Evolutionary conservation across 2,113 vertebrate species (phyloP).

Genomic region (Heterochromis multidens): DNA sequence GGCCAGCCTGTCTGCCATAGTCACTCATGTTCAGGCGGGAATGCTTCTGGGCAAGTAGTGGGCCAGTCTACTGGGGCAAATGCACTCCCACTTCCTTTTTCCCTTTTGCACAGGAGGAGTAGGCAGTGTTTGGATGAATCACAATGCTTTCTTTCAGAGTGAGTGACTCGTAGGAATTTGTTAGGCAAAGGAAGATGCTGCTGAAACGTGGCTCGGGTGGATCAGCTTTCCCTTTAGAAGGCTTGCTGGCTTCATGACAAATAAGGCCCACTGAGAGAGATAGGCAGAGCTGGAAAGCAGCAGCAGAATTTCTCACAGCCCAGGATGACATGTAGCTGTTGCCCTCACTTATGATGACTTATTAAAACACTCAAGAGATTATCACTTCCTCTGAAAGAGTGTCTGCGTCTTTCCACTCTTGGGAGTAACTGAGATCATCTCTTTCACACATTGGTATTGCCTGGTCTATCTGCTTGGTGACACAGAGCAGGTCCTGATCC

Average conservation of each 20-base stretch:
- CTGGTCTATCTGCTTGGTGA: slow-evolving; percentile 43
- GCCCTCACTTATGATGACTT: slow-evolving; percentile 13
- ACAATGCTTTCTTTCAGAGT: slow-evolving; percentile 76
- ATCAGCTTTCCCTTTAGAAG: slow-evolving; percentile 45
- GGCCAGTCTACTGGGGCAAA: slow-evolving; percentile 4
- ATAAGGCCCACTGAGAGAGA: slow-evolving; percentile 11
- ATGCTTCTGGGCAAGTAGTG: slow-evolving; percentile 21
- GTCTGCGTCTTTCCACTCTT: slow-evolving; percentile 25
- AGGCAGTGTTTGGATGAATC: slow-evolving; percentile 42
- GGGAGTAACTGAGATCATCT: slow-evolving; percentile 54
- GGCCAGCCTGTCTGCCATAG: slow-evolving; percentile 9
- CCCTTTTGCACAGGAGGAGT: slow-evolving; percentile 36
- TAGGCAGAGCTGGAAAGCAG: neutral
- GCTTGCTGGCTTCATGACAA: slow-evolving; percentile 24
- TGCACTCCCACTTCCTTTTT: slow-evolving; percentile 39
- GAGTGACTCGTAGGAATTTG: slow-evolving; percentile 68
- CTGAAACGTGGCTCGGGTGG: slow-evolving; percentile 56
- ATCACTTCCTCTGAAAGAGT: neutral
- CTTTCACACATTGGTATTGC: slow-evolving; percentile 61
- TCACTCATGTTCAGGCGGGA: slow-evolving; percentile 35
- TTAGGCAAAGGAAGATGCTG: slow-evolving; percentile 51
- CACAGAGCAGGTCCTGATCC: slow-evolving; percentile 49
- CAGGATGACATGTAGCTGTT: neutral
- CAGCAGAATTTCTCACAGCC: slow-evolving; percentile 16
- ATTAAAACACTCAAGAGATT: slow-evolving; percentile 7